Evolutionary conservation across 1,140 invertebrate genomes (phyloP).

Genomic region (Orchestia grillus): DNA sequence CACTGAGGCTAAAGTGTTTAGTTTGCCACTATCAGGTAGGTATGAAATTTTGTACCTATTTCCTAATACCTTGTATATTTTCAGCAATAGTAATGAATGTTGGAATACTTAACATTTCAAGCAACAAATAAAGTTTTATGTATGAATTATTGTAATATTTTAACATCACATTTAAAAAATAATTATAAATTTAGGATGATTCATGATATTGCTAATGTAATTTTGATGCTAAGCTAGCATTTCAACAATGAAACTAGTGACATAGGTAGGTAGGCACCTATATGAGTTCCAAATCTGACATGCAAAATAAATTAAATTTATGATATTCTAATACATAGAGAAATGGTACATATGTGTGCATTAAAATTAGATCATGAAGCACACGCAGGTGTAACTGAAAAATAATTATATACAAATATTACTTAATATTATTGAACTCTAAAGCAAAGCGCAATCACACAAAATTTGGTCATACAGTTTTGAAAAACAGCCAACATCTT

Average conservation of each 20-base stretch:
- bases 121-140: background rate
- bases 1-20: too few species aligned
- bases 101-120: background rate
- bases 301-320: background rate
- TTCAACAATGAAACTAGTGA: too few species aligned
- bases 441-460: background rate
- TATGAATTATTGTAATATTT: background rate
- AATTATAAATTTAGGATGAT: too few species aligned
- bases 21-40: too few species aligned
- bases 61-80: too few species aligned
- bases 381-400: too few species aligned
- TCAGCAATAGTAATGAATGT: background rate
- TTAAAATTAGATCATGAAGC: too few species aligned
- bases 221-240: too few species aligned
- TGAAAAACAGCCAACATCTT: background rate
- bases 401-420: background rate
- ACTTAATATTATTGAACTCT: background rate
- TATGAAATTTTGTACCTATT: too few species aligned
- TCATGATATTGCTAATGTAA: too few species aligned
- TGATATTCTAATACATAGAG: background rate
- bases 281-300: background rate
- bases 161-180: too few species aligned
- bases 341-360: background rate
- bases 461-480: background rate
- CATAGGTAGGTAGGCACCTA: background rate